Conservation (phyloP, 2,113 vertebrate genomes). For the Sphyrna mokarran region DNA sequence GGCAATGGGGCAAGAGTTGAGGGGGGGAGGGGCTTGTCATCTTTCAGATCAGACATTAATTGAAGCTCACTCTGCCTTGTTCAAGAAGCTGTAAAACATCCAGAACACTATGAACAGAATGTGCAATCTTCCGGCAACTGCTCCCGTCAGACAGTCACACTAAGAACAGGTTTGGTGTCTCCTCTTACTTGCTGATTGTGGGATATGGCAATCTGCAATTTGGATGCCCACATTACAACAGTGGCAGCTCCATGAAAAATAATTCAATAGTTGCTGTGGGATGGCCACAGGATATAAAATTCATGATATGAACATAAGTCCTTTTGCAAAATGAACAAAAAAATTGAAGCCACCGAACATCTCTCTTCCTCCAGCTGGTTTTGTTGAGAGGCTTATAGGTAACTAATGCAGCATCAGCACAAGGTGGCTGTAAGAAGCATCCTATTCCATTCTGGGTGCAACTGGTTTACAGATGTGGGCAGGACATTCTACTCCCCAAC, state of each 20-base stretch:
- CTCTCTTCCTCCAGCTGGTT: not conserved
- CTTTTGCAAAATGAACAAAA: not conserved
- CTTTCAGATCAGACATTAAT: not conserved
- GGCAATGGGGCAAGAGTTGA: no score
- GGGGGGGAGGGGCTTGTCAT: not conserved
- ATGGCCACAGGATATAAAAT: not conserved
- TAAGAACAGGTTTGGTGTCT: not conserved
- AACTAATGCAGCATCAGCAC: not conserved
- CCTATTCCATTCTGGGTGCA: not conserved
- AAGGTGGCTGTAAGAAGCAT: not conserved
- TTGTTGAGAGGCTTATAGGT: not conserved
- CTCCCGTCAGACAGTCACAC: not conserved
- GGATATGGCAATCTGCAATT: not conserved
- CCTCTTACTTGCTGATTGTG: not conserved
- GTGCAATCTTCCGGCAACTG: not conserved
- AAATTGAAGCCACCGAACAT: not conserved
- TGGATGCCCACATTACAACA: not conserved
- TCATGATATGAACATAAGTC: not conserved
- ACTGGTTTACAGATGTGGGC: not conserved
- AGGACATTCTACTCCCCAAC: no score
- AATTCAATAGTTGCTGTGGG: not conserved
- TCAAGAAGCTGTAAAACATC: not conserved
- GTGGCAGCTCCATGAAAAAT: not conserved
- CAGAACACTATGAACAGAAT: not conserved
- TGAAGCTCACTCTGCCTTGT: not conserved